These are phyloP conservation scores for Tetrax tetrax DNA, from an alignment of 2,113 vertebrate genomes.

Conservation along the genomic window DNA sequence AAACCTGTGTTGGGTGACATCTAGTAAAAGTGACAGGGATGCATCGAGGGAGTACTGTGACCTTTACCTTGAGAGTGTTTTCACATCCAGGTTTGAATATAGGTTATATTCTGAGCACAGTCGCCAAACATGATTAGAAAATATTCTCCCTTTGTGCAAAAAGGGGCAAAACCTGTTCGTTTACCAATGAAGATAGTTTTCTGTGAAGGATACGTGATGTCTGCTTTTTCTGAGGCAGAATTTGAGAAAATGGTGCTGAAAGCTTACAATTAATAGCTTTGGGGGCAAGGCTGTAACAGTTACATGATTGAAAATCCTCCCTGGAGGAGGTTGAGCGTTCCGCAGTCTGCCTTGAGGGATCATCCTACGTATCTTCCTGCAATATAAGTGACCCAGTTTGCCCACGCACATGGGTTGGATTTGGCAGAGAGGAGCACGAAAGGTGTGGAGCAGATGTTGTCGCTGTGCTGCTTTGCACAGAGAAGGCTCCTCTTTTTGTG, in stretches of 20 bases:
- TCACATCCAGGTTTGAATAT: not conserved
- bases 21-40: not conserved
- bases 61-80: not conserved
- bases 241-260: not conserved
- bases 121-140: not conserved
- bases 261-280: not conserved
- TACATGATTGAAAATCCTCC: not conserved
- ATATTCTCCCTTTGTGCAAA: not conserved
- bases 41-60: not conserved
- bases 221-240: not conserved
- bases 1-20: not conserved
- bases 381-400: not conserved
- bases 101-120: not conserved
- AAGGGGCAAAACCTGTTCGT: not conserved
- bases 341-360: not conserved
- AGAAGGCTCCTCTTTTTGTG: not conserved
- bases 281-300: not conserved
- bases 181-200: not conserved
- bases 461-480: not conserved
- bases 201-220: not conserved
- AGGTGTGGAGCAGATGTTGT: slow-evolving; percentile 1
- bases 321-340: not conserved
- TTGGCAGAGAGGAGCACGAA: not conserved
- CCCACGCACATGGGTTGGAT: slow-evolving; percentile 14
- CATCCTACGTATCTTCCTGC: not conserved